phyloP scores from a whole-genome alignment of 2,888 invertebrate genomes.

The Folsomia candida region DNA sequence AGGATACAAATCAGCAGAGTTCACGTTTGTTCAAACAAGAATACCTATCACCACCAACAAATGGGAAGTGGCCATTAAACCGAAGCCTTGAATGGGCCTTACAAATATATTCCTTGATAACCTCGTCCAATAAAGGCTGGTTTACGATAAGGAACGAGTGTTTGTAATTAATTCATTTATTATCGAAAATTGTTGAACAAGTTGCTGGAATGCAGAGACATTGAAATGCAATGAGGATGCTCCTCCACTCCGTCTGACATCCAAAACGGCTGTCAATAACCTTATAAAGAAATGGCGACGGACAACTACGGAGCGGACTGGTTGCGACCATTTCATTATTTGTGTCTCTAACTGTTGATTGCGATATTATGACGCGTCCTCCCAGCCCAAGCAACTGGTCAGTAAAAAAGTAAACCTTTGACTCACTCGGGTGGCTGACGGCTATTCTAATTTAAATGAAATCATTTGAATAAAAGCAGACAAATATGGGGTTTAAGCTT shows the following conservation, averaged over 20 bases:
- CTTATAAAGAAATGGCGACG: conserved; percentile 4
- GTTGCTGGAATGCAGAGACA: conserved; percentile 20
- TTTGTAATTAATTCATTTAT: conserved; percentile 17
- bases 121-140: not conserved
- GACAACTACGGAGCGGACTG: not conserved
- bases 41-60: too few species aligned
- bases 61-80: not conserved
- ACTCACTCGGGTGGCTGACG: not conserved
- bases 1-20: not conserved
- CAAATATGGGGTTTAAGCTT: not conserved
- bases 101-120: not conserved
- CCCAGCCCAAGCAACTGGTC: not conserved
- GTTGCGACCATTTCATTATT: not conserved
- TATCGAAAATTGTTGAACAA: conserved; percentile 14
- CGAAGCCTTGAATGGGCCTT: not conserved
- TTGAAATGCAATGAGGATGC: not conserved
- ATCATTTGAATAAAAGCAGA: conserved; percentile 6
- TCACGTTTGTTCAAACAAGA: too few species aligned
- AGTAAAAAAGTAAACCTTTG: not conserved
- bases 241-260: not conserved
- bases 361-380: not conserved
- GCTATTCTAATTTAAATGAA: conserved; percentile 14
- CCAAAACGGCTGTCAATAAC: conserved; percentile 12
- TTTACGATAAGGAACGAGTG: not conserved
- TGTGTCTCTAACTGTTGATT: not conserved